Conservation (phyloP, 2,797 vertebrate species). For the Eremophila alpestris region DNA sequence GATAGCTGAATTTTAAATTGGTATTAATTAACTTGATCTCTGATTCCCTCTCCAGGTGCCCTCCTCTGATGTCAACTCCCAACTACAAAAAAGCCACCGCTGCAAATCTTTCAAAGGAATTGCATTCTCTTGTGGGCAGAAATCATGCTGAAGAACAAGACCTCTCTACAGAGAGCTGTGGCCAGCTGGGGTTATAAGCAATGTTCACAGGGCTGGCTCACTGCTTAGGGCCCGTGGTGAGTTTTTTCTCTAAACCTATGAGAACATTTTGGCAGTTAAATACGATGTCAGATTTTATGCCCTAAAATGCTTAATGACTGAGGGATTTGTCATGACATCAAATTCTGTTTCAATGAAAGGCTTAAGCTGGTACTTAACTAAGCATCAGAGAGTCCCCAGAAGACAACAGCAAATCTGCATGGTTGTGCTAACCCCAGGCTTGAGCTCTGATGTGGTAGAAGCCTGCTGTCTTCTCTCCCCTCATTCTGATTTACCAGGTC, state of each 20-base stretch:
- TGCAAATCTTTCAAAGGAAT: not conserved
- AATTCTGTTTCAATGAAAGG: not conserved
- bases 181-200: not conserved
- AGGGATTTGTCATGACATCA: not conserved
- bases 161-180: not conserved
- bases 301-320: not conserved
- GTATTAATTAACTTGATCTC: not conserved
- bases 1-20: not conserved
- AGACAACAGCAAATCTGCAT: not conserved
- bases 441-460: not conserved
- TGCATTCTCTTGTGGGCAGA: not conserved
- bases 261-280: not conserved
- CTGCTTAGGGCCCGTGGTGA: not conserved
- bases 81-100: fast-evolving
- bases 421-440: not conserved
- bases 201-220: not conserved
- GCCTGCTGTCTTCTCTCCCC: not conserved
- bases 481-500: not conserved
- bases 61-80: not conserved
- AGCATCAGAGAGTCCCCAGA: not conserved
- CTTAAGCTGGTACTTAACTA: conserved; percentile 1
- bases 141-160: not conserved
- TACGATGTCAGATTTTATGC: not conserved
- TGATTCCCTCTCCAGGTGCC: not conserved
- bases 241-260: not conserved